Evolutionary conservation across 2,888 invertebrate species (phyloP).

Genomic region (Liodrosophila aerea): DNA sequence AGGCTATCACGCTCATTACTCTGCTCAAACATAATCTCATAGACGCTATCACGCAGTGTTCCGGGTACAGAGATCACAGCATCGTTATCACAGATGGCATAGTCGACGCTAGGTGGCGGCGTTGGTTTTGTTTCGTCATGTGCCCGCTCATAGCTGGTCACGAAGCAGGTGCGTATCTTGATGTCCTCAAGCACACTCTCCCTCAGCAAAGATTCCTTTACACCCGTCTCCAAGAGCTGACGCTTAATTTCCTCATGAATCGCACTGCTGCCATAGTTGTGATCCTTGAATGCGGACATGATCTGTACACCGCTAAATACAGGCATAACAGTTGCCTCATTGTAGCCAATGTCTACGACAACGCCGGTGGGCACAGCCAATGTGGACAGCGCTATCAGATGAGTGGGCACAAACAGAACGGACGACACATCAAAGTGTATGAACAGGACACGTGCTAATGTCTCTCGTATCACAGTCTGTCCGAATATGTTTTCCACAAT

Average conservation of each 20-base stretch:
- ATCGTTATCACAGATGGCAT: constrained; percentile 86
- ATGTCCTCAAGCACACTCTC: constrained; percentile 89
- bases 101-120: constrained; percentile 85
- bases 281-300: constrained; percentile 91
- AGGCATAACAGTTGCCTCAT: constrained; percentile 91
- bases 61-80: constrained; percentile 86
- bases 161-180: constrained; percentile 93
- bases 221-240: constrained; percentile 83
- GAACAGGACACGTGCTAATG: constrained; percentile 95
- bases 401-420: constrained; percentile 91
- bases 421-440: constrained; percentile 94
- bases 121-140: constrained; percentile 83
- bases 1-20: constrained; percentile 92
- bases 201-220: constrained; percentile 82
- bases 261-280: constrained; percentile 89
- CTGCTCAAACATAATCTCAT: constrained; percentile 92
- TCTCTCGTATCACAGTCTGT: constrained; percentile 91
- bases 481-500: constrained; percentile 95
- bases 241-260: constrained; percentile 86
- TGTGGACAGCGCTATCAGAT: constrained; percentile 91
- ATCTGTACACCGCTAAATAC: constrained; percentile 94
- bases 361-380: constrained; percentile 92
- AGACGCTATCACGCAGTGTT: constrained; percentile 89
- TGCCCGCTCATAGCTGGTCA: constrained; percentile 89
- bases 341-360: constrained; percentile 93